Evolutionary conservation across 2,888 invertebrate genomes (phyloP), one percentile per base, ranked within the genome.

Genomic region (Drosophila setosimentum): DNA sequence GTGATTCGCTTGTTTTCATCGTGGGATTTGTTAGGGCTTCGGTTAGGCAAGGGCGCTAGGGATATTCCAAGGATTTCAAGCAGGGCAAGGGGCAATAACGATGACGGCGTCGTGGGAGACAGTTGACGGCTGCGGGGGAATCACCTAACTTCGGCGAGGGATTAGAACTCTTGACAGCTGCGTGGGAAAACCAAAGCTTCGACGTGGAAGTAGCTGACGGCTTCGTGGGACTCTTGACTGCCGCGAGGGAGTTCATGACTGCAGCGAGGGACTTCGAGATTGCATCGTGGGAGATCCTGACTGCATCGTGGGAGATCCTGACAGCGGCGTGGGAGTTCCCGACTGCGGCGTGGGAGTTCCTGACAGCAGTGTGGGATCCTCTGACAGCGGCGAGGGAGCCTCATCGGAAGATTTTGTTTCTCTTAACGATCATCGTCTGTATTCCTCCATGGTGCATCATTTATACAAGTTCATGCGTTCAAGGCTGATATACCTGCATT

Each of bases 41-140:
- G 83, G 76, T 87, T 87, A 84, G 86, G 70, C 60, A 70, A 87
- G 87, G 86, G 80, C 89, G 89, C 68, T 87, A 87, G 87, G 78
- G 30, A 57, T 1, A 68, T 55, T 55, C 58, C 65, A 50, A 40
- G 42, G 40, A 57, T 29, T 68, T 77, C 40, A 49, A 49, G 67
- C 37, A 40, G 57, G 57, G 40, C 30, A 57, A 57, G 27, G 37
- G 37, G 37, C 7, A 29, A 40, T 8, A 37, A n/a, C n/a, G n/a
- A 10, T 50, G 73, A 45, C 61, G n/a, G 59, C 72, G 45, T 58
- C 75, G 75, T 16, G 73, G 76, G 76, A 76, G n/a, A 16, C 3
- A 7, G 6, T 37, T 65, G 88, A 85, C 84, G 8, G 88, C 88
- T 40, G 83, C 88, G 87, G 11, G 78, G 87, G 88, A 83, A 11